These are phyloP conservation scores for Phoenicopterus ruber DNA, from an alignment of 2,113 vertebrate species.

Conservation along the genomic window DNA sequence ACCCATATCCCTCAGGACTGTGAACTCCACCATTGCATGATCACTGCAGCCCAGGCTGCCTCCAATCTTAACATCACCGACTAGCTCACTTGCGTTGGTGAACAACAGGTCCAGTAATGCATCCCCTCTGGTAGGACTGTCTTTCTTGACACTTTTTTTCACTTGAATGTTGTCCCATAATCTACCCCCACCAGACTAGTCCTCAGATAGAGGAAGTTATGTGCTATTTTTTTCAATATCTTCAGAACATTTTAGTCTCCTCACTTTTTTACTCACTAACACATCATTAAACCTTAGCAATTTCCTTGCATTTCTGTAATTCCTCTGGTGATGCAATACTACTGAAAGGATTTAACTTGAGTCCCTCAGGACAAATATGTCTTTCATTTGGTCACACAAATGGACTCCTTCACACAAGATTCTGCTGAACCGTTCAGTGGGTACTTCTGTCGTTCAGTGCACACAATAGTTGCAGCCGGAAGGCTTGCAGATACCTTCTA, in stretches of 20 bases:
- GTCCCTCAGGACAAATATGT: accelerated
- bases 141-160: background rate
- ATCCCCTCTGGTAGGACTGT: background rate
- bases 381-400: background rate
- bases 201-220: background rate
- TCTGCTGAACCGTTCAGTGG: background rate
- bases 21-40: background rate
- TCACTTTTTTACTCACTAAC: background rate
- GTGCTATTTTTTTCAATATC: background rate
- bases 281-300: background rate
- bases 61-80: background rate
- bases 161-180: background rate
- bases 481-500: background rate
- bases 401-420: background rate
- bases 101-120: background rate
- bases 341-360: background rate
- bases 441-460: background rate
- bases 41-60: background rate
- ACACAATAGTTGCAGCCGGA: background rate
- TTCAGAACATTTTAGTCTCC: background rate
- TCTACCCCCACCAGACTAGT: background rate
- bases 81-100: background rate
- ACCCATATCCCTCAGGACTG: background rate
- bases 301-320: background rate
- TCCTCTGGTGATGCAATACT: background rate